Percentiles rank a stretch among this genome's conserved stretches.
Evolutionary conservation across 2,888 invertebrate genomes (phyloP).

Genomic region (Leucophenga montana): DNA sequence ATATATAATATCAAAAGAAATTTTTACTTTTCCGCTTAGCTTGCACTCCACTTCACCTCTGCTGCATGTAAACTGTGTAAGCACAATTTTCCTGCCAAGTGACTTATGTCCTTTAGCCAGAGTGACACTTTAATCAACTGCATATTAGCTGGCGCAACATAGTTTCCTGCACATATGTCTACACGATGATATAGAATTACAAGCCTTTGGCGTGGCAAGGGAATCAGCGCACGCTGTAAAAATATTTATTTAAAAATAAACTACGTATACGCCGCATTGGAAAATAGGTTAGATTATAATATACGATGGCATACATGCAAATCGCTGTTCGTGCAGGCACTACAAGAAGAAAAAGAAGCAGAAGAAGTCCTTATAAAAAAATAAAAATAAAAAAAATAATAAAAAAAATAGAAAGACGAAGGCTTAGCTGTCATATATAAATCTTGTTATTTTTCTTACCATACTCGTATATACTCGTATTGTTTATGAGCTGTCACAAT

Average conservation of each 20-base stretch:
- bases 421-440: conserved; percentile 48
- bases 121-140: conserved; percentile 64
- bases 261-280: too few species aligned
- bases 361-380: too few species aligned
- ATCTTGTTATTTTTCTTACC: conserved; percentile 3
- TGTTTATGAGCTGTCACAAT: not conserved
- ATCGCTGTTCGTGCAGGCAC: conserved; percentile 26
- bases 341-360: not conserved
- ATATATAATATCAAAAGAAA: too few species aligned
- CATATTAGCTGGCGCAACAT: conserved; percentile 51
- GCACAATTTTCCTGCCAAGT: conserved; percentile 1
- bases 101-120: conserved; percentile 30
- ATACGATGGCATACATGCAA: conserved; percentile 29
- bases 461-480: too few species aligned
- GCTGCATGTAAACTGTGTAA: conserved; percentile 29
- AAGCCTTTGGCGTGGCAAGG: not conserved
- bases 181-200: conserved; percentile 27
- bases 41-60: conserved; percentile 1
- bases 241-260: too few species aligned
- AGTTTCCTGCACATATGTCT: conserved; percentile 35
- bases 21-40: not conserved
- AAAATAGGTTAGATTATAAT: too few species aligned
- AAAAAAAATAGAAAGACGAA: too few species aligned
- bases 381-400: too few species aligned
- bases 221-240: too few species aligned